Conservation (phyloP, 1,140 invertebrate genomes). For the Listronotus oregonensis region DNA sequence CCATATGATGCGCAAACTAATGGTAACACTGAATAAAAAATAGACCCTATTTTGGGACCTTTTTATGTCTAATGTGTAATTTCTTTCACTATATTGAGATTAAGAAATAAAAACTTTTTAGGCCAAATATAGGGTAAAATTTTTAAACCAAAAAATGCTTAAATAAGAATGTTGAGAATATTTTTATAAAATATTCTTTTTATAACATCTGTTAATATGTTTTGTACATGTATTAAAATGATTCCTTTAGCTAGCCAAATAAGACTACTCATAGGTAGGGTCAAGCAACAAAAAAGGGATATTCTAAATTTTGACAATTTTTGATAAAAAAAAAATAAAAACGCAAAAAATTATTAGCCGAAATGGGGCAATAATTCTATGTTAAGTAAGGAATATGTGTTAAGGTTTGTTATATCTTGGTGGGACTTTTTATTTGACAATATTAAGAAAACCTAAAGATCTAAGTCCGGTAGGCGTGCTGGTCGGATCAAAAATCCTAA, state of each 20-base stretch:
- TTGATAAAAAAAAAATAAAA: conserved; percentile 6
- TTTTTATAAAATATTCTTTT: conserved; percentile 14
- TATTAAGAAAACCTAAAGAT: too few relatives aligned
- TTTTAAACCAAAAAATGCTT: neutral
- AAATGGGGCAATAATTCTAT: conserved; percentile 1
- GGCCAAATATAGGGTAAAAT: neutral
- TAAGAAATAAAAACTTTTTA: neutral
- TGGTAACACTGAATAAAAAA: too few relatives aligned
- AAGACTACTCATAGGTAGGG: neutral
- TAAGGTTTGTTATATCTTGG: too few relatives aligned
- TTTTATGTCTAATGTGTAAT: too few relatives aligned
- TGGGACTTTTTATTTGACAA: too few relatives aligned
- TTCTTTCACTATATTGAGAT: neutral
- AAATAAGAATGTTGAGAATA: neutral
- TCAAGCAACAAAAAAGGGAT: conserved; percentile 12
- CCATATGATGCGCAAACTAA: too few relatives aligned
- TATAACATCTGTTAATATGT: neutral
- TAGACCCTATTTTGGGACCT: too few relatives aligned
- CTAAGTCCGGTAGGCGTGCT: too few relatives aligned
- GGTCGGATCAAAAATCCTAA: too few relatives aligned
- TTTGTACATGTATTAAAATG: neutral
- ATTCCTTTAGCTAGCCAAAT: conserved; percentile 11
- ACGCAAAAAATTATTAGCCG: conserved; percentile 11
- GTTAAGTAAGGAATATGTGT: neutral
- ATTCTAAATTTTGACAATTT: conserved; percentile 16